Conservation (phyloP, 2,888 invertebrate genomes). For the Cistogaster globosa region DNA sequence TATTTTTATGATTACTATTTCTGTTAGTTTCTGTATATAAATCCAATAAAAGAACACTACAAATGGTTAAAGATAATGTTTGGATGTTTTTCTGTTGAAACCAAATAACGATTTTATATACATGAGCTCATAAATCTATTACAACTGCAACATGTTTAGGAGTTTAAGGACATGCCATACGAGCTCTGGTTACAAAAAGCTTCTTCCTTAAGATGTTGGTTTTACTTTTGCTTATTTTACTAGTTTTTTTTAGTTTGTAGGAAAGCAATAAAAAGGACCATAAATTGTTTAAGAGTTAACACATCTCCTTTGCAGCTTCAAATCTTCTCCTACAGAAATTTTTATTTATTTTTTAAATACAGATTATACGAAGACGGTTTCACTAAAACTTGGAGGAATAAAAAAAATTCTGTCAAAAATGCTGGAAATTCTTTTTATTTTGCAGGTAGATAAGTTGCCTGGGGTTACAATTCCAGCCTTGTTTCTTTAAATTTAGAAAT, state of each 20-base stretch:
- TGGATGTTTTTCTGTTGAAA: not conserved
- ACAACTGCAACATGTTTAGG: not conserved
- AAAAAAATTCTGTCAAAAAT: too few relatives aligned
- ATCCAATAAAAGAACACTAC: constrained; percentile 29
- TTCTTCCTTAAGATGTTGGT: constrained; percentile 1
- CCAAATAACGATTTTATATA: not conserved
- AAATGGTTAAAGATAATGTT: constrained; percentile 2
- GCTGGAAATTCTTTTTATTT: too few relatives aligned
- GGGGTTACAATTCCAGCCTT: too few relatives aligned
- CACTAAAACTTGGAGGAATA: too few relatives aligned
- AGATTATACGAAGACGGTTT: too few relatives aligned
- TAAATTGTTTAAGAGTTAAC: constrained; percentile 2
- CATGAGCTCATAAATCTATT: constrained; percentile 30
- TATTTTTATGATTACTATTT: not conserved
- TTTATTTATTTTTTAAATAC: too few relatives aligned
- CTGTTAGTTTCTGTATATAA: not conserved
- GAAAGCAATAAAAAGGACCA: not conserved
- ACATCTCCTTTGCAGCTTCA: too few relatives aligned
- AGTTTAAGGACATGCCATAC: not conserved
- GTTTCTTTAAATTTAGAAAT: too few relatives aligned
- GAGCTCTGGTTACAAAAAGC: too few relatives aligned
- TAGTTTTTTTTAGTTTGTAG: not conserved
- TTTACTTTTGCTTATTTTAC: not conserved
- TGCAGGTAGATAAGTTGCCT: too few relatives aligned
- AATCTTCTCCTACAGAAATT: too few relatives aligned